Base-by-base conservation (phyloP, 2,797 vertebrate genomes). In the Pitangus sulphuratus region DNA sequence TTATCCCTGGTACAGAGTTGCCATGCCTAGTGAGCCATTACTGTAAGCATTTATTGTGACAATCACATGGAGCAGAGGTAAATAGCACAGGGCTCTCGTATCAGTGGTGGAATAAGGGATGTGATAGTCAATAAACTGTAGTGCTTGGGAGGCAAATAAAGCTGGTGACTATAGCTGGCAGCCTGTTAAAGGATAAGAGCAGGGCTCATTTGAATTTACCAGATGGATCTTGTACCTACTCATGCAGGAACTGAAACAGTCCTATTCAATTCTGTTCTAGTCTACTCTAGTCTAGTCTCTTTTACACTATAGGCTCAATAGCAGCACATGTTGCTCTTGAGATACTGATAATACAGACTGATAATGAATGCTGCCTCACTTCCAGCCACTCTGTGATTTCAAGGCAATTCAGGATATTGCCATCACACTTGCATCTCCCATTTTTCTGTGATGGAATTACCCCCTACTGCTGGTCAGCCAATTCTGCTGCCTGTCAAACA, bases 1-100 rank as follows among this genome's bases (percentile, higher is more conserved):
- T 89, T 81, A 64, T 26, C 33, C 65, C 31, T 58, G 65, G 42
- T 44, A 76, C 31, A 65, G 42, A 77, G 42, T 3, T 90, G 33
- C 31, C 42, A n/a, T 33, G 54, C n/a, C 53, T 60, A 68, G 61
- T 48, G 47, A 93, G 58, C 28, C 2, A 1, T 64, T 86, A 71
- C 35, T 54, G 21, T 48, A 74, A 89, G 19, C 20, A 40, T 48
- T 78, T 83, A 68, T 58, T 61, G 58, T 9, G 9, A 81, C 20
- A 3, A 1, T 42, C 84, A 54, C 42, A 75, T 3, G 28, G 56
- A 44, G 15, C 57, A 78, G 77, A 87, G 20, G 28, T 68, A 79
- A 88, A 84, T 4, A 69, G 33, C n/a, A 82, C 7, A 77, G 31
- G 16, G 24, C 42, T 93, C 0, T 1, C 0, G 0, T 64, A 58